Conservation (phyloP, 2,888 invertebrate genomes). For the Callinectes sapidus region DNA sequence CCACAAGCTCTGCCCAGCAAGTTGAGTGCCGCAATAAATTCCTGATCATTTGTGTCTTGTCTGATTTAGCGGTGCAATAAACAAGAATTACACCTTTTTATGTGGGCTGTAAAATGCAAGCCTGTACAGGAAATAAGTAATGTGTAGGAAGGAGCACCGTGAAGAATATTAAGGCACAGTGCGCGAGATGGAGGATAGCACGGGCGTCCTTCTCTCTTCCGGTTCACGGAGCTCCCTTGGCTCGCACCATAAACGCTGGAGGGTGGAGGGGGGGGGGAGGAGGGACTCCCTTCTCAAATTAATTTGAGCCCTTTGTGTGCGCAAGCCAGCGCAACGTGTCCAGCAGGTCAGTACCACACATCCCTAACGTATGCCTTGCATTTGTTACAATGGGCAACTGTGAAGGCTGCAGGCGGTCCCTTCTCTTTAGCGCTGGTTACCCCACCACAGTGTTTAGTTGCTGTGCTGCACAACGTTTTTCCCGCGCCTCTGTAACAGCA, state of each 20-base stretch:
- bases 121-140: background rate
- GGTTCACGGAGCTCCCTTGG: background rate
- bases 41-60: background rate
- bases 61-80: background rate
- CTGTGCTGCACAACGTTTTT: background rate
- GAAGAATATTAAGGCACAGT: background rate
- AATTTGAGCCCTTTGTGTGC: background rate
- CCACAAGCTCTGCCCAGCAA: background rate
- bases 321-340: background rate
- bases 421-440: background rate
- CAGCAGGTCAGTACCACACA: background rate
- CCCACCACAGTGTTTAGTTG: background rate
- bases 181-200: background rate
- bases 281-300: background rate
- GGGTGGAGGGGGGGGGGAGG: background rate
- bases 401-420: background rate
- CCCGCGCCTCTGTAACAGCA: background rate
- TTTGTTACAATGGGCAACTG: background rate
- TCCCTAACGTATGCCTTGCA: background rate
- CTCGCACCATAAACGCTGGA: background rate
- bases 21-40: background rate
- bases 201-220: background rate
- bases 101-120: background rate
- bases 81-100: background rate
- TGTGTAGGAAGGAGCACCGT: background rate